These are phyloP conservation scores for Larimichthys crocea DNA, from an alignment of 2,113 vertebrate genomes.

Conservation along the genomic window DNA sequence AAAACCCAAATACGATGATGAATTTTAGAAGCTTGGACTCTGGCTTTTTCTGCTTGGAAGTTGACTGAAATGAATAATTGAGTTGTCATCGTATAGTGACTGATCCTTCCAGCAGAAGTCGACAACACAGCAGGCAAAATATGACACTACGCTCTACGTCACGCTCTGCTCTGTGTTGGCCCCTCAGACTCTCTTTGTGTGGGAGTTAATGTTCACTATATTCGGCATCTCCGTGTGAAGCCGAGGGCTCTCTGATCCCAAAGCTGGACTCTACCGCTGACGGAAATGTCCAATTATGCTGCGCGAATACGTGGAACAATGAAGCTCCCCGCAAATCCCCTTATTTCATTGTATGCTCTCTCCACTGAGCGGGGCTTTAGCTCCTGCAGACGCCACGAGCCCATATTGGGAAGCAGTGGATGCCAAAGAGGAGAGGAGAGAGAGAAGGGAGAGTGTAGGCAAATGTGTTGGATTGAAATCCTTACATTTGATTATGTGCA, in stretches of 20 bases:
- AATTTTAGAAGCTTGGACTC: background rate
- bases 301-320: slow-evolving; percentile 70
- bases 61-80: background rate
- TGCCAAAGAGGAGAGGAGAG: slow-evolving; percentile 17
- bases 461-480: slow-evolving; percentile 6
- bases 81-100: background rate
- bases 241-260: slow-evolving; percentile 44
- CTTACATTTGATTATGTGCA: background rate
- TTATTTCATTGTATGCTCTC: slow-evolving; percentile 58
- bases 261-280: slow-evolving; percentile 37
- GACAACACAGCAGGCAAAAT: background rate
- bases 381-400: slow-evolving; percentile 57
- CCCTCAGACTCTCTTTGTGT: slow-evolving; percentile 46
- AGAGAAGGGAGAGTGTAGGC: background rate
- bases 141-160: background rate
- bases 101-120: background rate
- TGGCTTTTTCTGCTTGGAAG: background rate
- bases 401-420: slow-evolving; percentile 20
- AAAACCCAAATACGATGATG: background rate
- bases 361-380: slow-evolving; percentile 50
- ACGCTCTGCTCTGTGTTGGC: slow-evolving; percentile 9
- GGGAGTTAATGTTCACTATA: slow-evolving; percentile 52
- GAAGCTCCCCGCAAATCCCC: slow-evolving; percentile 67
- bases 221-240: slow-evolving; percentile 59
- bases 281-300: slow-evolving; percentile 65